Conservation (phyloP, 2,113 vertebrate genomes). For the Sinosuthora webbiana region DNA sequence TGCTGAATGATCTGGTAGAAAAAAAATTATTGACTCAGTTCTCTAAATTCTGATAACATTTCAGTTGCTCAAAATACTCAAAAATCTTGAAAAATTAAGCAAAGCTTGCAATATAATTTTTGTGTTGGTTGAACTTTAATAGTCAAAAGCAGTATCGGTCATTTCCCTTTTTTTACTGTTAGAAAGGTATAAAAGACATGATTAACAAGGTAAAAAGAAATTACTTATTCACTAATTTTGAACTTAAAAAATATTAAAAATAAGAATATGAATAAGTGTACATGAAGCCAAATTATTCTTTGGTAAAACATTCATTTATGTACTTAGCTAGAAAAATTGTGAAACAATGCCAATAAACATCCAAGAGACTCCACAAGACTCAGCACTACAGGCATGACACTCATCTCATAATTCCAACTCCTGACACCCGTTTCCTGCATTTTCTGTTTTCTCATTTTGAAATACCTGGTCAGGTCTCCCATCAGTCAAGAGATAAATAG, state of each 20-base stretch:
- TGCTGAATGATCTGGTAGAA: not conserved
- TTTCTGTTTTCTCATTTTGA: not conserved
- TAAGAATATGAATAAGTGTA: not conserved
- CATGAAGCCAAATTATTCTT: not conserved
- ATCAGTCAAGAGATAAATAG: constrained; percentile 81
- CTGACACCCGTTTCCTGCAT: not conserved
- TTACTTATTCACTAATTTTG: not conserved
- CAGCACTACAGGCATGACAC: not conserved
- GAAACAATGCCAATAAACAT: not conserved
- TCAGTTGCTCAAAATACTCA: not conserved
- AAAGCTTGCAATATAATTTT: not conserved
- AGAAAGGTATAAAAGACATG: not conserved
- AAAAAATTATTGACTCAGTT: not conserved
- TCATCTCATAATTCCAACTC: not conserved
- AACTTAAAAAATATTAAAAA: not conserved
- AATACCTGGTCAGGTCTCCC: constrained; percentile 84
- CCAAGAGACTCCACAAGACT: not conserved
- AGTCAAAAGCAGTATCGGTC: not conserved
- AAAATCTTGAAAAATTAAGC: not conserved
- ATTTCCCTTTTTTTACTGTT: not conserved
- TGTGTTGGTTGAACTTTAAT: not conserved
- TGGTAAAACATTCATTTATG: not conserved
- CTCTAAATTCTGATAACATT: not conserved
- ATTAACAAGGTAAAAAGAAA: not conserved
- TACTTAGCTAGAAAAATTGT: not conserved